A percentile compares a stretch with the other conserved stretches of the same genome.
phyloP scores from a whole-genome alignment of 2,888 invertebrate species.

The Phragmatobia fuliginosa region DNA sequence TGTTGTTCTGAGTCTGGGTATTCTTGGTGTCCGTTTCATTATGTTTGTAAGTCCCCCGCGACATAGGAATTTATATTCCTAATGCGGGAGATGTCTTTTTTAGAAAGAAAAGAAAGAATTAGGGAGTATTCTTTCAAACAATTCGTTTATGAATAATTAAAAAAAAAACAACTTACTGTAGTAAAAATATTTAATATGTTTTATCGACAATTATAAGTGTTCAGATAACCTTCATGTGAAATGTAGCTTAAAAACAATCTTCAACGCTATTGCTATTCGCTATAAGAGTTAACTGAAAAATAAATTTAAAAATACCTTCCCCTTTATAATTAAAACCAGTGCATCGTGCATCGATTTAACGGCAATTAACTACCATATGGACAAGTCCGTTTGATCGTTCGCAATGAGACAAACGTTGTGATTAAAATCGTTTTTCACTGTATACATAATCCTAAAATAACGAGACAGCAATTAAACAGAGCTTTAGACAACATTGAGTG shows the following conservation, averaged over 20 bases:
- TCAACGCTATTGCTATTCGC: neutral
- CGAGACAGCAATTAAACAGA: constrained; percentile 84
- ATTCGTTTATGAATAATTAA: too few species aligned
- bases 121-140: too few species aligned
- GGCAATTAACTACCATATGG: constrained; percentile 72
- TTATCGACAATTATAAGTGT: rapidly evolving
- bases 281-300: neutral
- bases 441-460: constrained; percentile 86
- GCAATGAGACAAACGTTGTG: constrained; percentile 58
- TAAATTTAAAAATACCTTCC: neutral
- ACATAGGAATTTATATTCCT: too few species aligned
- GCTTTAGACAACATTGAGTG: constrained; percentile 76
- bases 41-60: too few species aligned
- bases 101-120: too few species aligned
- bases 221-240: neutral
- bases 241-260: neutral
- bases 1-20: too few species aligned
- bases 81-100: too few species aligned
- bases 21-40: too few species aligned
- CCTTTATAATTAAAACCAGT: constrained; percentile 32
- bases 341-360: constrained; percentile 60
- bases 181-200: too few species aligned
- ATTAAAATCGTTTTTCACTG: constrained; percentile 70
- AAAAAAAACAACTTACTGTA: too few species aligned
- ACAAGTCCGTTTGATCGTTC: constrained; percentile 71